Percentiles rank a stretch among this genome's conserved stretches.
These are phyloP conservation scores for Nothoprocta perdicaria DNA, from an alignment of 2,113 vertebrate species.

Conservation along the genomic window DNA sequence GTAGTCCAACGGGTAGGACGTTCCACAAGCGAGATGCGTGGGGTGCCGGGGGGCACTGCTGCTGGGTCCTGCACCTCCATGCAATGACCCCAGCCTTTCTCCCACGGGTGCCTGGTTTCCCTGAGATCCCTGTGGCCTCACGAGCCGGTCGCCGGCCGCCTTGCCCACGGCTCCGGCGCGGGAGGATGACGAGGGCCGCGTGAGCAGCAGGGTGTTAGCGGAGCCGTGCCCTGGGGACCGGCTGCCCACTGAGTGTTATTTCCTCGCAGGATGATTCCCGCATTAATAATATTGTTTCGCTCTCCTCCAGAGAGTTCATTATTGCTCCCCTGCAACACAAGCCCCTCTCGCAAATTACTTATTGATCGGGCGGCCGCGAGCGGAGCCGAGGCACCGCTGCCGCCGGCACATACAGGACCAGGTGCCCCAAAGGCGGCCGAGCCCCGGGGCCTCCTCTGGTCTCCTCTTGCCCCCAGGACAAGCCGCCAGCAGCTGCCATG, in stretches of 20 bases:
- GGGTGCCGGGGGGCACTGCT: background rate
- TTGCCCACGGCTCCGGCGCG: background rate
- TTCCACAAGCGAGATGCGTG: background rate
- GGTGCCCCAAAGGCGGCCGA: fast-evolving
- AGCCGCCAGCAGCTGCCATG: background rate
- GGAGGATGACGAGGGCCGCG: background rate
- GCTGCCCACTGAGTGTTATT: background rate
- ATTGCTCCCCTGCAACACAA: conserved; percentile 48
- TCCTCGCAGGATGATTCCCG: conserved; percentile 50
- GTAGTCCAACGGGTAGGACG: background rate
- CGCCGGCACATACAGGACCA: background rate
- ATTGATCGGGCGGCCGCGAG: conserved; percentile 57
- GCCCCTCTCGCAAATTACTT: conserved; percentile 72
- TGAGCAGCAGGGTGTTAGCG: background rate
- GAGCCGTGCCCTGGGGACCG: background rate
- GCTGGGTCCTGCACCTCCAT: background rate
- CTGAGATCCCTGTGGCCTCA: background rate
- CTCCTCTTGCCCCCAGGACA: background rate
- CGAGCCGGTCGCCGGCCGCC: background rate
- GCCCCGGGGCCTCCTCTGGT: background rate
- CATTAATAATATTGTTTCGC: conserved; percentile 71
- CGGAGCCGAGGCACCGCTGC: conserved; percentile 40
- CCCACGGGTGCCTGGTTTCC: background rate
- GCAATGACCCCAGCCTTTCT: background rate
- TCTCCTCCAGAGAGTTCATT: conserved; percentile 76